phyloP scores from a whole-genome alignment of 2,888 invertebrate genomes.

The Lithophane leautieri region DNA sequence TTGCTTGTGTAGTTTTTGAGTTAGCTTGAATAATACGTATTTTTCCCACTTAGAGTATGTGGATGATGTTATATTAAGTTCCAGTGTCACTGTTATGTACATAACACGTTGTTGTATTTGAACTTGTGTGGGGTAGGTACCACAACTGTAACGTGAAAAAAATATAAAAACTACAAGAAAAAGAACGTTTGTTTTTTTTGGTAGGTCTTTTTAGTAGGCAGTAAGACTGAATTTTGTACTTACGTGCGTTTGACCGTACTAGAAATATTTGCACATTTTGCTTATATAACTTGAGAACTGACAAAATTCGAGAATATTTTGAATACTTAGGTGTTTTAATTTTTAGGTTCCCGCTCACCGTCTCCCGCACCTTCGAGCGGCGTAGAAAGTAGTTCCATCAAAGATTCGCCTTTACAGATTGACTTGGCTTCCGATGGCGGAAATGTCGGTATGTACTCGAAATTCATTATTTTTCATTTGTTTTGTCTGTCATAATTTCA shows the following conservation, averaged over 20 bases:
- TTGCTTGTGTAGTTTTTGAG: no score
- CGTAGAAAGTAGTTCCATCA: conserved; percentile 95
- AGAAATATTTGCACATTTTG: neutral
- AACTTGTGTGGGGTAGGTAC: no score
- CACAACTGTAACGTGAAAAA: no score
- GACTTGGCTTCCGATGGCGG: conserved; percentile 93
- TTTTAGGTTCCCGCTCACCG: conserved; percentile 93
- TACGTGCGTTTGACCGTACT: neutral
- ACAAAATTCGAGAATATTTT: neutral
- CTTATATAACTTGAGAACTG: neutral
- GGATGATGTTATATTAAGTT: no score
- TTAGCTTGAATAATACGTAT: no score
- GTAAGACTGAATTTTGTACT: no score
- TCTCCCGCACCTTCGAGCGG: conserved; percentile 97
- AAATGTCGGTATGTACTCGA: conserved; percentile 83
- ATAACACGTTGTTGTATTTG: no score
- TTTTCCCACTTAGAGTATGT: no score
- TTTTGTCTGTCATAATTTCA: conserved; percentile 39
- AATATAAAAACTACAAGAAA: no score
- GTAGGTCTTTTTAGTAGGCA: neutral
- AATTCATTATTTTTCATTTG: conserved; percentile 26
- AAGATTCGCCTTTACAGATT: conserved; percentile 94
- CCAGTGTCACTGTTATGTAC: no score
- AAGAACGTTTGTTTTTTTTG: neutral
- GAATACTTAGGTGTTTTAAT: neutral